phyloP scores from a whole-genome alignment of 2,888 invertebrate species.

The Acronicta aceris region DNA sequence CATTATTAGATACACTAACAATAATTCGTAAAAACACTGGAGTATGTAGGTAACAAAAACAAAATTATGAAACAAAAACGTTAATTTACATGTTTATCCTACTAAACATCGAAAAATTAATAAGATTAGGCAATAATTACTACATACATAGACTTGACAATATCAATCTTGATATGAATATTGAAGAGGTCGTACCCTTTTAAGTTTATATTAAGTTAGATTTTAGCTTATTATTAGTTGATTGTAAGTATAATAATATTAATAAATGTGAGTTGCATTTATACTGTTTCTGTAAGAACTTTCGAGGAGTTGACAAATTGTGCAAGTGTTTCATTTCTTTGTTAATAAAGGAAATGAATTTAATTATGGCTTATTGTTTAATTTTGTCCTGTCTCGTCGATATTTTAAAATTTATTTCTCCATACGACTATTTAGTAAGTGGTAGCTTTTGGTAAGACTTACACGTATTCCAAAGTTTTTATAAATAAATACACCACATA shows the following conservation, averaged over 20 bases:
- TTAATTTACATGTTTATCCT: no score
- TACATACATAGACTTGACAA: not conserved
- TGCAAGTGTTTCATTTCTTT: constrained; percentile 46
- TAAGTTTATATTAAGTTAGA: constrained; percentile 34
- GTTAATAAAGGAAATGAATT: constrained; percentile 47
- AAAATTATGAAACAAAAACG: no score
- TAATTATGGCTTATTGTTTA: not conserved
- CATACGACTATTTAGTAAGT: no score
- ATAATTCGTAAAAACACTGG: no score
- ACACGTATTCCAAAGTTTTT: not conserved
- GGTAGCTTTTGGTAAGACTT: not conserved
- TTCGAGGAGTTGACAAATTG: constrained; percentile 31
- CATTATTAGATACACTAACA: no score
- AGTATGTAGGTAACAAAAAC: no score
- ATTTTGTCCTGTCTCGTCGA: not conserved
- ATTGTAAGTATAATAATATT: constrained; percentile 33
- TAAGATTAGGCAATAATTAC: no score
- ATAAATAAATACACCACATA: constrained; percentile 22
- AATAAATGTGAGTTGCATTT: constrained; percentile 18
- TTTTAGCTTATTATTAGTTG: constrained; percentile 14
- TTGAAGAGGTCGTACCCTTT: constrained; percentile 22
- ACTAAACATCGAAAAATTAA: no score
- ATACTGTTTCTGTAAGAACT: constrained; percentile 28
- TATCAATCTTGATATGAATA: constrained; percentile 1
- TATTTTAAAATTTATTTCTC: constrained; percentile 3